Conservation (phyloP, 1,140 invertebrate species). For the Centruroides vittatus region DNA sequence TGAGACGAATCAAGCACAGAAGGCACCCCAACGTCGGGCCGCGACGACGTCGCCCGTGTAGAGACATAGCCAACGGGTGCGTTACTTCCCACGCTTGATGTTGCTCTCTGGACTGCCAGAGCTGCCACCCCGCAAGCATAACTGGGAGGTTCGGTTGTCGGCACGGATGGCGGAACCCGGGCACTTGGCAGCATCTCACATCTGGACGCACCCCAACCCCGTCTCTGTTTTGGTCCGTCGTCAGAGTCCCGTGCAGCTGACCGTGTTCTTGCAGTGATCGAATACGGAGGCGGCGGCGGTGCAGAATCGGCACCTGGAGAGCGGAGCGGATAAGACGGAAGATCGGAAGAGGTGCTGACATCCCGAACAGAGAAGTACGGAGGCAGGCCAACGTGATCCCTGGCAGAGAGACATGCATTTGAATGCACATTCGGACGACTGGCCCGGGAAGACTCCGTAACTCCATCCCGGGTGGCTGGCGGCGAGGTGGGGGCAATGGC, state of each 20-base stretch:
- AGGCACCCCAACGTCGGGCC: neutral
- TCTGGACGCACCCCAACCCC: too few species aligned
- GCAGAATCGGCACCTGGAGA: neutral
- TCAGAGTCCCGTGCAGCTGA: too few species aligned
- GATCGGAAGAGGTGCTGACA: conserved; percentile 60
- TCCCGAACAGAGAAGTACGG: too few species aligned
- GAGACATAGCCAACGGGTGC: too few species aligned
- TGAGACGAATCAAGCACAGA: conserved; percentile 1
- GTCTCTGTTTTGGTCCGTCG: too few species aligned
- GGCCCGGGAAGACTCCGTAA: too few species aligned
- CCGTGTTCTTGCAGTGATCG: neutral
- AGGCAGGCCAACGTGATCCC: too few species aligned
- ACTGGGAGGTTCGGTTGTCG: conserved; percentile 75
- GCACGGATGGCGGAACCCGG: conserved; percentile 31
- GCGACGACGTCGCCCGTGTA: too few species aligned
- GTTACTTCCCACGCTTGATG: conserved; percentile 15
- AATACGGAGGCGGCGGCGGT: neutral
- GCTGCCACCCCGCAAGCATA: conserved; percentile 84
- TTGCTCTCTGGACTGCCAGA: conserved; percentile 45
- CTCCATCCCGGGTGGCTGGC: conserved; percentile 26
- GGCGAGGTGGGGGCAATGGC: conserved; percentile 66
- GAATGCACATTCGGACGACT: too few species aligned
- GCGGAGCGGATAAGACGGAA: conserved; percentile 33
- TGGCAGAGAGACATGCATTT: too few species aligned
- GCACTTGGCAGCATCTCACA: neutral